phyloP scores from a whole-genome alignment of 2,888 invertebrate species.

The Magallana nippona region DNA sequence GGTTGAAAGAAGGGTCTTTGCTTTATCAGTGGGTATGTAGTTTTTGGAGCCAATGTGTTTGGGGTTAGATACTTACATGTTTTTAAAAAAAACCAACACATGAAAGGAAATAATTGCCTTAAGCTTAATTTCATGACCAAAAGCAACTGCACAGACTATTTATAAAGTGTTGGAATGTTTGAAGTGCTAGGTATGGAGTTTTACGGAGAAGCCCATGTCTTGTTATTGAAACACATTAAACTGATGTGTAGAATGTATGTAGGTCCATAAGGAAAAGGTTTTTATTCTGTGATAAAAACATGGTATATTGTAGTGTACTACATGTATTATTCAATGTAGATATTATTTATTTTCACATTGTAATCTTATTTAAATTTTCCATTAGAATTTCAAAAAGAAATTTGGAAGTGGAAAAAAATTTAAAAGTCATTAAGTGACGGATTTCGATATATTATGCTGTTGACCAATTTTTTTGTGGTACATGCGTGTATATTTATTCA shows the following conservation, averaged over 20 bases:
- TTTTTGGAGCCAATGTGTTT: too few species aligned
- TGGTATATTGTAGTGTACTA: background rate
- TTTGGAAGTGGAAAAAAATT: background rate
- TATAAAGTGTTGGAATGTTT: background rate
- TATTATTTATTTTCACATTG: background rate
- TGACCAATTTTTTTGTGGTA: background rate
- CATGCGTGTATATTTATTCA: too few species aligned
- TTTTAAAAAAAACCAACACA: background rate
- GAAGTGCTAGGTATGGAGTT: background rate
- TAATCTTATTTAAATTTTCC: background rate
- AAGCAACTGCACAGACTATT: background rate
- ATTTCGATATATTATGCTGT: background rate
- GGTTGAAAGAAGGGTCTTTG: too few species aligned
- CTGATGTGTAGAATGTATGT: background rate
- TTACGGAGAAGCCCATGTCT: background rate
- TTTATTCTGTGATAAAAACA: conserved; percentile 31
- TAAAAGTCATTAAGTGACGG: background rate
- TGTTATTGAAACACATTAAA: background rate
- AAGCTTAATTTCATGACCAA: background rate
- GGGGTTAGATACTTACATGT: too few species aligned
- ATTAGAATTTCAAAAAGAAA: background rate
- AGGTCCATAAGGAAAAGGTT: background rate
- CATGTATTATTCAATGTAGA: conserved; percentile 3
- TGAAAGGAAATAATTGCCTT: background rate
- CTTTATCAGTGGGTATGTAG: too few species aligned